Percentiles rank a stretch among this genome's conserved stretches.
phyloP scores from a whole-genome alignment of 1,140 invertebrate genomes.

The Papilio machaon region DNA sequence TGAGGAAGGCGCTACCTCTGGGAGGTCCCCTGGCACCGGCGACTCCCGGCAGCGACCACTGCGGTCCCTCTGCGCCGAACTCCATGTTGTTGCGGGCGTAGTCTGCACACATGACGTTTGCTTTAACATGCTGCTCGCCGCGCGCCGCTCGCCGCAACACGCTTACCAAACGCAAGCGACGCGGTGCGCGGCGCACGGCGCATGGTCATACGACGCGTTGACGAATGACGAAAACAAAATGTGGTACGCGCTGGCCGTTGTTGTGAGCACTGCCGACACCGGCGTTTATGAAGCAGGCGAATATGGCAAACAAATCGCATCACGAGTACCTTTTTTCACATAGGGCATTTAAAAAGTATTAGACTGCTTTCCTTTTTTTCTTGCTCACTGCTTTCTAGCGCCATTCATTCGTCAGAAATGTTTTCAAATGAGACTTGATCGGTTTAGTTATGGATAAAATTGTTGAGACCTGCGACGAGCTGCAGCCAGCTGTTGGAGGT shows the following conservation, averaged over 20 bases:
- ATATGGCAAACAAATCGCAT: too few relatives aligned
- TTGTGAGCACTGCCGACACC: too few relatives aligned
- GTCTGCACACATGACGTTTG: constrained; percentile 1
- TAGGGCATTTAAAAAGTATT: too few relatives aligned
- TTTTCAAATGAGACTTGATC: neutral
- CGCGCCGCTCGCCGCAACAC: neutral
- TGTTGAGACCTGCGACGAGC: constrained; percentile 24
- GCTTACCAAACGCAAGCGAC: neutral
- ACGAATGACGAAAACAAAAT: too few relatives aligned
- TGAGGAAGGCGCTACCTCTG: neutral
- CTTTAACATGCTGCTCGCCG: neutral
- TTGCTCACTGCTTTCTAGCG: too few relatives aligned
- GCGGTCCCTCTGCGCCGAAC: neutral
- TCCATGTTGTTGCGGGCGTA: constrained; percentile 29
- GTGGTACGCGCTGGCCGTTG: too few relatives aligned
- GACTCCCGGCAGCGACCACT: constrained; percentile 24
- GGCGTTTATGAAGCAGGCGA: too few relatives aligned
- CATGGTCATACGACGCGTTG: too few relatives aligned
- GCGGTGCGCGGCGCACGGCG: too few relatives aligned
- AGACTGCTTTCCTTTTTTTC: too few relatives aligned
- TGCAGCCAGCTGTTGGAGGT: constrained; percentile 22
- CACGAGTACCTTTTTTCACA: too few relatives aligned
- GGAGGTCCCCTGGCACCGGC: neutral
- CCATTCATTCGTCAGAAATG: too few relatives aligned
- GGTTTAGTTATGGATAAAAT: neutral